Evolutionary conservation across 2,888 invertebrate species (phyloP).

Genomic region (Yponomeuta evonymella): DNA sequence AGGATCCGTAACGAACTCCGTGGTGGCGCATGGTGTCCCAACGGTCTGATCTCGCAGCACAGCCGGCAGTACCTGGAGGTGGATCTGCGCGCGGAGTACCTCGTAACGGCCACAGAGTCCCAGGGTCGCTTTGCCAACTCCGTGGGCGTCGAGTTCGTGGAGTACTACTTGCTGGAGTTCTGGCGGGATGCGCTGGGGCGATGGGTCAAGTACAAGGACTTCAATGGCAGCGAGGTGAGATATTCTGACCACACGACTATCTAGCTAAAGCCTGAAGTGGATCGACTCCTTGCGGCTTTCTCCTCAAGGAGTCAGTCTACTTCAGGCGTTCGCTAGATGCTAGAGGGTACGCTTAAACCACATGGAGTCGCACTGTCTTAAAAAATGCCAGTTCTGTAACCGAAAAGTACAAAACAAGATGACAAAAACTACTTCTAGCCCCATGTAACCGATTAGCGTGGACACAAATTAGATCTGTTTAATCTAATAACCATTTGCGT

Average conservation of each 20-base stretch:
- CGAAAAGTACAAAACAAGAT: too few relatives aligned
- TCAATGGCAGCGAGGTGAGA: conserved; percentile 84
- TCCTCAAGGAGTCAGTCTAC: too few relatives aligned
- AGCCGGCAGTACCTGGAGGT: conserved; percentile 90
- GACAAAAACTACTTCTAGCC: too few relatives aligned
- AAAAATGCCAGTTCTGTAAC: too few relatives aligned
- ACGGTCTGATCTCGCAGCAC: conserved; percentile 83
- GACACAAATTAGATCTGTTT: too few relatives aligned
- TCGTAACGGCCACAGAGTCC: conserved; percentile 90
- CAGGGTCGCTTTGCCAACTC: conserved; percentile 95
- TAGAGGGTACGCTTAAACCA: too few relatives aligned
- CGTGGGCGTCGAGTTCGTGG: conserved; percentile 91
- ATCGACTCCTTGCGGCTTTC: too few relatives aligned
- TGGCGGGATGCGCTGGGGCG: conserved; percentile 81
- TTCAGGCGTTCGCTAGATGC: too few relatives aligned
- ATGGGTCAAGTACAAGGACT: conserved; percentile 88
- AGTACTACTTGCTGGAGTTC: conserved; percentile 89
- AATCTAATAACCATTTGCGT: neutral
- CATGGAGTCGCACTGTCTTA: too few relatives aligned
- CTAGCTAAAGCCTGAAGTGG: too few relatives aligned
- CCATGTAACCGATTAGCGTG: too few relatives aligned
- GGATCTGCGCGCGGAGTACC: conserved; percentile 82
- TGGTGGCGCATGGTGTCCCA: conserved; percentile 96
- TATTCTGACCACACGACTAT: neutral
- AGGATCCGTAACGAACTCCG: conserved; percentile 90